Conservation (phyloP, 2,113 vertebrate genomes). For the Ivindomyrus marchei region DNA sequence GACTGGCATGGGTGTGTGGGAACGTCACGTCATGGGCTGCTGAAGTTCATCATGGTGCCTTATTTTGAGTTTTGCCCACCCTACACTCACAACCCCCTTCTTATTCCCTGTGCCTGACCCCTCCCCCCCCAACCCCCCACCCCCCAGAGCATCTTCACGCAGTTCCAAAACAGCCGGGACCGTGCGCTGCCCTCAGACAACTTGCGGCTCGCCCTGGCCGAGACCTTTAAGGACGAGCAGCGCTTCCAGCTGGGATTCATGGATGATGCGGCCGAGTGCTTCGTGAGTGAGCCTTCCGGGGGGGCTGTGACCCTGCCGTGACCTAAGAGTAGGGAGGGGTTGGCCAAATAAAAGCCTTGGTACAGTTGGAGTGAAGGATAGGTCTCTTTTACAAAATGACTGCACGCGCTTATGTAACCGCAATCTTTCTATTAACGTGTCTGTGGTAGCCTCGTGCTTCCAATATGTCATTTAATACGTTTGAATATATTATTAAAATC, state of each 20-base stretch:
- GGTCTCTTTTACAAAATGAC: not conserved
- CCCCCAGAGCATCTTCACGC: constrained; percentile 81
- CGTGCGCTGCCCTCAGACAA: constrained; percentile 92
- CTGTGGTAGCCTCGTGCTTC: not conserved
- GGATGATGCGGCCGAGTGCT: constrained; percentile 97
- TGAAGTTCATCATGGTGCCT: not conserved
- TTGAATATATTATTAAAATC: not conserved
- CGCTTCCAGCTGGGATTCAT: constrained; percentile 96
- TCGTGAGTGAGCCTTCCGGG: constrained; percentile 68
- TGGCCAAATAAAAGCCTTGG: not conserved
- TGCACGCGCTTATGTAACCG: not conserved
- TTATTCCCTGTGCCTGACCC: not conserved
- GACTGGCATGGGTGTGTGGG: not conserved
- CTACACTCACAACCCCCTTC: not conserved
- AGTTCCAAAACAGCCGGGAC: constrained; percentile 90
- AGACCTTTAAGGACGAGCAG: constrained; percentile 95
- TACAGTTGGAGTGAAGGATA: not conserved
- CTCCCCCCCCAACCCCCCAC: not conserved
- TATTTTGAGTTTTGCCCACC: not conserved
- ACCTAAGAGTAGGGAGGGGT: not conserved
- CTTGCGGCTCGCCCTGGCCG: constrained; percentile 85
- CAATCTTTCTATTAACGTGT: not conserved
- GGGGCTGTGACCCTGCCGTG: not conserved
- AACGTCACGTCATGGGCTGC: not conserved
- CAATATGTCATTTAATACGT: not conserved